Base-by-base conservation (phyloP, 2,888 invertebrate genomes). In the Leistus spinibarbis region DNA sequence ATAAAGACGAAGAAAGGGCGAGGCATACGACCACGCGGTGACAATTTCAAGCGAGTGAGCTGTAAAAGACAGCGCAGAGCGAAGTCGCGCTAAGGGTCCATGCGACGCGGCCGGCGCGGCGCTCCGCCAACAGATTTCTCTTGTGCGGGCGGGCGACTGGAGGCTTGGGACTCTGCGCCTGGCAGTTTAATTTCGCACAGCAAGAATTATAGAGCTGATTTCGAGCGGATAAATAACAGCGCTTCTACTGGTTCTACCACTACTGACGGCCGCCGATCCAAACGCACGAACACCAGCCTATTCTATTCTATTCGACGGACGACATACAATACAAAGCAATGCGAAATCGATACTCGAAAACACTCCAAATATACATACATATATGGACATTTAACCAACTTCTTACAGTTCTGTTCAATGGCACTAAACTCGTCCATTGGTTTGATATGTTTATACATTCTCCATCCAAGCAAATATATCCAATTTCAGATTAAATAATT, bases 131-230 rank as follows among this genome's bases (percentile, higher is more conserved):
- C 60, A 73, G 74, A 74, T 74, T 74, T 62, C 60, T 63, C 68
- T 22, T 54, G 54, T 64, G 68, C 62, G 74, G 62, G 68, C 62
- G 74, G 62, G 62, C 40, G 54, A 54, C 74, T 53, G 24, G 68
- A 56, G 72, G 69, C 65, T 76, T 72, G 76, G 76, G 76, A 76
- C 71, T 60, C 20, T 76, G 76, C 56, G 62, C 72, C 24, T 76
- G 76, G 76, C 76, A 76, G 76, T 72, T 76, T 76, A 76, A 76
- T 76, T 76, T 76, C 76, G 69, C 76, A 70, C 68, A 72, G 72
- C 76, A 76, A 76, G 72, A 76, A 76, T 76, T 76, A 76, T 76
- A 76, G 76, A 76, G 72, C 76, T 72, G 76, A 76, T 76, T 76
- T 72, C 72, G 57, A 72, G 57, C 76, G 76, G 76, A 76, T 76